phyloP scores from a whole-genome alignment of 2,888 invertebrate genomes.

The Gandaritis pyraliata region DNA sequence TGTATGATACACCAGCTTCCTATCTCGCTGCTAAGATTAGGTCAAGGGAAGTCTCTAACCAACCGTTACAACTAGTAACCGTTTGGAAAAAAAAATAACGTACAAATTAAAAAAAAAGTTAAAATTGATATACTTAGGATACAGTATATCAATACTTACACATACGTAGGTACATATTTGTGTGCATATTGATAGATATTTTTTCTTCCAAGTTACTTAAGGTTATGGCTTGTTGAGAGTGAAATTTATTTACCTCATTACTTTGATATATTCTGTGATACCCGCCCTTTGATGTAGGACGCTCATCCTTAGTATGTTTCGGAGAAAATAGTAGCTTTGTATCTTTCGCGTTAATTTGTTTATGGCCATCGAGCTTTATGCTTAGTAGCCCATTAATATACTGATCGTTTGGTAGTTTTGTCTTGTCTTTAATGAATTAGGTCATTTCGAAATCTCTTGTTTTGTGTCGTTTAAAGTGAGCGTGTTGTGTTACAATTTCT shows the following conservation, averaged over 20 bases:
- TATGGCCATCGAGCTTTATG: slow-evolving; percentile 41
- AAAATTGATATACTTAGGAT: too few relatives aligned
- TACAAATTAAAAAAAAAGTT: too few relatives aligned
- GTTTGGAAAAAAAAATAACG: too few relatives aligned
- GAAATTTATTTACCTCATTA: background rate
- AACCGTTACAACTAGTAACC: too few relatives aligned
- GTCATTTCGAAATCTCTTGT: slow-evolving; percentile 13
- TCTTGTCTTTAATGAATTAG: slow-evolving; percentile 22
- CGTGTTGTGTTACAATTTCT: too few relatives aligned
- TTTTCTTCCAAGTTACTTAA: too few relatives aligned
- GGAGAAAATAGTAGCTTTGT: slow-evolving; percentile 50
- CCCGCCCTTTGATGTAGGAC: slow-evolving; percentile 67
- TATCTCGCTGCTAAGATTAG: too few relatives aligned
- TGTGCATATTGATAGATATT: too few relatives aligned
- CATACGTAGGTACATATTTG: too few relatives aligned
- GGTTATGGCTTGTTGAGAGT: background rate
- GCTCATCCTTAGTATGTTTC: slow-evolving; percentile 50
- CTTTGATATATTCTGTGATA: slow-evolving; percentile 22
- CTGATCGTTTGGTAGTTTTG: slow-evolving; percentile 12
- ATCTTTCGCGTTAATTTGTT: slow-evolving; percentile 41
- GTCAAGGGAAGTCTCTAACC: too few relatives aligned
- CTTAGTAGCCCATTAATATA: slow-evolving; percentile 26
- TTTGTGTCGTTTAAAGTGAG: background rate
- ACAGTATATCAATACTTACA: too few relatives aligned
- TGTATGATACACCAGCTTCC: too few relatives aligned